Evolutionary conservation across 2,888 invertebrate genomes (phyloP).

Genomic region (Mythimna loreyi): DNA sequence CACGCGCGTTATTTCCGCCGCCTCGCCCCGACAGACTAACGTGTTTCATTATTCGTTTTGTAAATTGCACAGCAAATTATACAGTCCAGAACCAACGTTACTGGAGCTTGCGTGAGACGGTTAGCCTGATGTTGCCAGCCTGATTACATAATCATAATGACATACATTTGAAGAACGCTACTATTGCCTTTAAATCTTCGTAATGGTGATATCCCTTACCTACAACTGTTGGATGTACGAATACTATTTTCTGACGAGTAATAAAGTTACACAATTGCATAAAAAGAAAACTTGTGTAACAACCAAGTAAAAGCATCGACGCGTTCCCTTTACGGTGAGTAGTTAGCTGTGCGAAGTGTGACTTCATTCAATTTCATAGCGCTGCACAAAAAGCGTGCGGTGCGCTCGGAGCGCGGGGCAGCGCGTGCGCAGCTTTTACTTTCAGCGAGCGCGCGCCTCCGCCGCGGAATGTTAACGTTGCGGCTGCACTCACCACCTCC

Average conservation of each 20-base stretch:
- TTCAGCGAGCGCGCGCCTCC: constrained; percentile 41
- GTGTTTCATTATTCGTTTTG: background rate
- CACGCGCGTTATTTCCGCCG: background rate
- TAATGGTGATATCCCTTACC: background rate
- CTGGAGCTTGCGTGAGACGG: background rate
- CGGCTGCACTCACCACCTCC: background rate
- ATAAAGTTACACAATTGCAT: background rate
- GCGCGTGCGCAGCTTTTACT: constrained; percentile 52
- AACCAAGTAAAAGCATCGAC: constrained; percentile 9
- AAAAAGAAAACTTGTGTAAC: constrained; percentile 7
- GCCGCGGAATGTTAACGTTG: constrained; percentile 28
- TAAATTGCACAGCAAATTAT: background rate
- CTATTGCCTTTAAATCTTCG: background rate
- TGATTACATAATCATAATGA: background rate
- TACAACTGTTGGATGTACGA: background rate
- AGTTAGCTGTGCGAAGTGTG: constrained; percentile 16
- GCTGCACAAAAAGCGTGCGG: constrained; percentile 43
- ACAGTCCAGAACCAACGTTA: background rate
- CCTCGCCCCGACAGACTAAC: background rate
- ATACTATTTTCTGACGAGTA: background rate
- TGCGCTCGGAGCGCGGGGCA: constrained; percentile 6
- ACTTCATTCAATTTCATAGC: constrained; percentile 35
- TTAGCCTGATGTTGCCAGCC: background rate
- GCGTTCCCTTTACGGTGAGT: constrained; percentile 10
- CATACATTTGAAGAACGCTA: no score